A percentile compares a stretch with the other conserved stretches of the same genome.
Evolutionary conservation across 2,888 invertebrate genomes (phyloP).

Genomic region (Galerucella calmariensis): DNA sequence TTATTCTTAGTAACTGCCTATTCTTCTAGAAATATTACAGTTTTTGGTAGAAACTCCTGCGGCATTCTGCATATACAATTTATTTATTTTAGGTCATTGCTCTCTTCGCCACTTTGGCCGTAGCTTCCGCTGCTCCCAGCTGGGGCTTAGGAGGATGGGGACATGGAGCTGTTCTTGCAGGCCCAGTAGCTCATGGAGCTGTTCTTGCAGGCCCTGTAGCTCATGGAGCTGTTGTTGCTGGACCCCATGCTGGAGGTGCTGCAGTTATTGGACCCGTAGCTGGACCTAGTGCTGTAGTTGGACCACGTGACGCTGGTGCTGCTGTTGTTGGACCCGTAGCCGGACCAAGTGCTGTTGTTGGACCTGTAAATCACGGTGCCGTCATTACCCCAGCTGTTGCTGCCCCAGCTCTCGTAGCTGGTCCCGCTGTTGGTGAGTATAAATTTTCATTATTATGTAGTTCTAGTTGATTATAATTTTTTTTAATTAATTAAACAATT

Average conservation of each 20-base stretch:
- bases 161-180: constrained; percentile 36
- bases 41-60: too few relatives aligned
- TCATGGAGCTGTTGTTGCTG: constrained; percentile 43
- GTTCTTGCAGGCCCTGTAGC: constrained; percentile 39
- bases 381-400: constrained; percentile 39
- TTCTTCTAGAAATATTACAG: too few relatives aligned
- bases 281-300: constrained; percentile 41
- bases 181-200: constrained; percentile 40
- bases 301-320: constrained; percentile 40
- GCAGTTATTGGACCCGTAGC: constrained; percentile 45
- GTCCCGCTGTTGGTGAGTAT: constrained; percentile 34
- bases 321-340: constrained; percentile 44
- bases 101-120: constrained; percentile 47
- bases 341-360: constrained; percentile 43
- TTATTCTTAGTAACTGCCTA: too few relatives aligned
- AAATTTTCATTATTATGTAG: not conserved
- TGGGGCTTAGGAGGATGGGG: constrained; percentile 30
- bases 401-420: constrained; percentile 33
- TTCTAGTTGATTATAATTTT: not conserved
- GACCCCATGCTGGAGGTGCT: constrained; percentile 39
- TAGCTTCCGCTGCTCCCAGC: constrained; percentile 45
- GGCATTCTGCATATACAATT: not conserved
- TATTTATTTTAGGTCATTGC: constrained; percentile 41
- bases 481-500: not conserved
- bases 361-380: constrained; percentile 43